Evolutionary conservation across 2,797 vertebrate genomes (phyloP).

Genomic region (Limnodromus scolopaceus): DNA sequence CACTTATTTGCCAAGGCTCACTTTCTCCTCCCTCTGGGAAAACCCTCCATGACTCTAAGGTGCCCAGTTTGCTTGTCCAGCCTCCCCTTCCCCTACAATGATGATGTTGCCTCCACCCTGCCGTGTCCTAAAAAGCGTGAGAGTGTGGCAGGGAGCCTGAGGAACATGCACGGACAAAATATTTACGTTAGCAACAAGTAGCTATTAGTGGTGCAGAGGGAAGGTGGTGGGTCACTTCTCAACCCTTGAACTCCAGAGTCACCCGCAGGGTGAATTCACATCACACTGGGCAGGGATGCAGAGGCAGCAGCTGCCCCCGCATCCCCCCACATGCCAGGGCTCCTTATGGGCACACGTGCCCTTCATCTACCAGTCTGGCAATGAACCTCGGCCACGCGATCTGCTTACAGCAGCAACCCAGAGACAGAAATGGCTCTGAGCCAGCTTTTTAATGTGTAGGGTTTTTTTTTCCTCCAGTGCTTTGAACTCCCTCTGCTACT

Average conservation of each 20-base stretch:
- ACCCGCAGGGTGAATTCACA: accelerated
- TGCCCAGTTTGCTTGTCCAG: background rate
- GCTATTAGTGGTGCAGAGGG: background rate
- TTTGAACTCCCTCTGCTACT: background rate
- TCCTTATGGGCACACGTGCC: background rate
- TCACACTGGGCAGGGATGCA: background rate
- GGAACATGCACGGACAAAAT: background rate
- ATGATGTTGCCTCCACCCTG: background rate
- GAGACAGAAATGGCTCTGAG: background rate
- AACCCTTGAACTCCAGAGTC: background rate
- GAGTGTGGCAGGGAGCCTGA: background rate
- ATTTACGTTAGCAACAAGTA: background rate
- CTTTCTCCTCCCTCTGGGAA: background rate
- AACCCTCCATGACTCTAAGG: background rate
- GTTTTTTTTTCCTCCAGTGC: background rate
- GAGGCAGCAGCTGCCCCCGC: background rate
- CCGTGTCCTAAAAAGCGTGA: background rate
- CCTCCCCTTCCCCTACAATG: background rate
- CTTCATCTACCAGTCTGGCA: constrained; percentile 19
- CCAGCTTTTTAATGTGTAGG: background rate
- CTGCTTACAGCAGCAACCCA: constrained; percentile 32
- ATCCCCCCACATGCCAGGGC: background rate
- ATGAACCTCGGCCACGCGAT: background rate
- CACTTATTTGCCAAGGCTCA: background rate
- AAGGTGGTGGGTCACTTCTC: background rate